These are phyloP conservation scores for Cebus imitator DNA, from an alignment of 2,113 vertebrate genomes.

Conservation along the genomic window DNA sequence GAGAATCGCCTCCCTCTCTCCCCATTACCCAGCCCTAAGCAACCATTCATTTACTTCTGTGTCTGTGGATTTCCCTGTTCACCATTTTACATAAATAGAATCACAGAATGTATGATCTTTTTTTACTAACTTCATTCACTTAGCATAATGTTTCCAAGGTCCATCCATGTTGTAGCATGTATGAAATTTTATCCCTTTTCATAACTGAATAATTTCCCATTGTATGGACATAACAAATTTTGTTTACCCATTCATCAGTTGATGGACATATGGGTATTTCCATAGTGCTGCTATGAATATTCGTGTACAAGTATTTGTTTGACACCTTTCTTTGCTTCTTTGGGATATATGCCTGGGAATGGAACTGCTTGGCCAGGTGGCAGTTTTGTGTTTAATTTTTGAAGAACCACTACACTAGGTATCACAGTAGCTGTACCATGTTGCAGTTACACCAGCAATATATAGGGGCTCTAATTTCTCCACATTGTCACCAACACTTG, in stretches of 20 bases:
- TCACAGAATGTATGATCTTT: neutral
- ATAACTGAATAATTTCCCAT: neutral
- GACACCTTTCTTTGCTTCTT: neutral
- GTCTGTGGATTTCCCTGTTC: neutral
- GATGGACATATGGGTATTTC: neutral
- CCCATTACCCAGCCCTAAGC: rapidly evolving
- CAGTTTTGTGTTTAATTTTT: neutral
- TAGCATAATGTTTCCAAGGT: neutral
- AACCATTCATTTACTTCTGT: neutral
- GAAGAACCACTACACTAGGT: neutral
- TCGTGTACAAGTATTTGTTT: neutral
- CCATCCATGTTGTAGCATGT: neutral
- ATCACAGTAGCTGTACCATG: neutral
- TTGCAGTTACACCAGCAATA: neutral
- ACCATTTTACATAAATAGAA: neutral
- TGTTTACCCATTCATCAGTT: neutral
- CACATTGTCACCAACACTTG: neutral
- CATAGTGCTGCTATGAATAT: neutral
- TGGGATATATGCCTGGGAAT: neutral
- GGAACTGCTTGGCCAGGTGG: neutral
- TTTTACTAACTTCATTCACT: neutral
- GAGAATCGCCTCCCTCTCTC: neutral
- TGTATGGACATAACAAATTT: neutral
- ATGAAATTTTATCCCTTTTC: neutral
- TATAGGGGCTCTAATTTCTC: neutral